Base-by-base conservation (phyloP, 53 echinoderm and acorn worm species). In the Actinopyga echinites region DNA sequence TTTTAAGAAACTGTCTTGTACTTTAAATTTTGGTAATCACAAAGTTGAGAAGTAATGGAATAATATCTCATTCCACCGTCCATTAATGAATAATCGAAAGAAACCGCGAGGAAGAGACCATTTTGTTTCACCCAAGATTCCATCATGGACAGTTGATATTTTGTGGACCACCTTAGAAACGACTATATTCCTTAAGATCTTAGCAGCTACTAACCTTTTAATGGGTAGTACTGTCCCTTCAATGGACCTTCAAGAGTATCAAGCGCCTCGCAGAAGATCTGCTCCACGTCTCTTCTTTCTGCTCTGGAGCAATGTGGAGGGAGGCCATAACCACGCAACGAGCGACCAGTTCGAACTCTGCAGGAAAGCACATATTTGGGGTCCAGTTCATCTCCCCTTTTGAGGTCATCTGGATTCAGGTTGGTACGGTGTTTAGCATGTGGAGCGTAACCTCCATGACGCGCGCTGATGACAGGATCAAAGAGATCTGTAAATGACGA, bases 261-360 rank as follows among this genome's bases (percentile, higher is more conserved):
- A 23, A 95, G 84, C 22, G 96, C 96, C 21, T 93, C 91, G 0
- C 59, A 56, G 28, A 77, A 52, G 62, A 95, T 79, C 45, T 82
- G 87, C 67, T 95, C 95, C 4, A 95, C 89, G 19, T 81, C 83
- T 10, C 87, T 81, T 7, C 96, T 86, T 36, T 95, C 93, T 40
- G 87, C 89, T 26, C 96, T 86, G n/a, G 83, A 64, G 83, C 89
- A 89, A 30, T 82, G 52, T 8, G 96, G 95, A 12, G 93, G 96
- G 17, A 95, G 88, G 12, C 56, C 79, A 56, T 85, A 89, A 15
- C 96, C 96, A 29, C 96, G 83, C 52, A 95, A 89, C 34, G 88
- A 85, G 22, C 93, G 87, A 17, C 93, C 96, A 30, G 96, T 95
- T 21, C 96, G 89, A 21, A 95, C 96, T 17, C 96, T 86, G 57